These are phyloP conservation scores for Erythrocebus patas DNA, from an alignment of 2,113 vertebrate species.

Conservation along the genomic window DNA sequence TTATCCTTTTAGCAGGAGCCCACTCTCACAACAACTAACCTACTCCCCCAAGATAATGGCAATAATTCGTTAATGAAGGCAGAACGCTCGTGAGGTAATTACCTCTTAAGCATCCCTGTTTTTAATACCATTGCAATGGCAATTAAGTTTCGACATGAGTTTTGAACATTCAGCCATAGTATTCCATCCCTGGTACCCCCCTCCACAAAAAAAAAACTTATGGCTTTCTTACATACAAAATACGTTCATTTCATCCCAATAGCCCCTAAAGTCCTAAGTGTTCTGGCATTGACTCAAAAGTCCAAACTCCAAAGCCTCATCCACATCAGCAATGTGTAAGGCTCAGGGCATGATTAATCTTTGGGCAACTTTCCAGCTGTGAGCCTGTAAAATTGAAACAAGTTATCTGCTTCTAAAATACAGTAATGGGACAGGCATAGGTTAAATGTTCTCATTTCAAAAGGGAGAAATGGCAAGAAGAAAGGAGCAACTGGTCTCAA, in stretches of 20 bases:
- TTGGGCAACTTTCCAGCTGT: background rate
- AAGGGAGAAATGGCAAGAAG: background rate
- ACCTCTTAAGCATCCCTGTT: background rate
- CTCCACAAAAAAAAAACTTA: background rate
- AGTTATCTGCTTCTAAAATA: background rate
- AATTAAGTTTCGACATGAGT: background rate
- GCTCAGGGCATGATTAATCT: background rate
- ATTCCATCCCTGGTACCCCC: background rate
- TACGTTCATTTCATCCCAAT: background rate
- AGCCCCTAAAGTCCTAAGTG: background rate
- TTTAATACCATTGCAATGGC: background rate
- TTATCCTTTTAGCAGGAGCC: background rate
- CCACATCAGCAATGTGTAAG: background rate
- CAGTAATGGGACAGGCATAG: background rate
- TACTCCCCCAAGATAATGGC: too few relatives aligned
- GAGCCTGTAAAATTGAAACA: background rate
- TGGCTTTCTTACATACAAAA: background rate
- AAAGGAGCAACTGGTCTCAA: background rate
- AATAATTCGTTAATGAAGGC: background rate
- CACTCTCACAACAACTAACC: background rate
- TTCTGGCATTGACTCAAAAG: background rate
- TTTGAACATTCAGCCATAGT: background rate
- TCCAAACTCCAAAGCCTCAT: background rate
- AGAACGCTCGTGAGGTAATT: background rate
- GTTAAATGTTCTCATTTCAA: background rate